phyloP scores from a whole-genome alignment of 2,113 vertebrate genomes.

The Hemichromis elongatus region DNA sequence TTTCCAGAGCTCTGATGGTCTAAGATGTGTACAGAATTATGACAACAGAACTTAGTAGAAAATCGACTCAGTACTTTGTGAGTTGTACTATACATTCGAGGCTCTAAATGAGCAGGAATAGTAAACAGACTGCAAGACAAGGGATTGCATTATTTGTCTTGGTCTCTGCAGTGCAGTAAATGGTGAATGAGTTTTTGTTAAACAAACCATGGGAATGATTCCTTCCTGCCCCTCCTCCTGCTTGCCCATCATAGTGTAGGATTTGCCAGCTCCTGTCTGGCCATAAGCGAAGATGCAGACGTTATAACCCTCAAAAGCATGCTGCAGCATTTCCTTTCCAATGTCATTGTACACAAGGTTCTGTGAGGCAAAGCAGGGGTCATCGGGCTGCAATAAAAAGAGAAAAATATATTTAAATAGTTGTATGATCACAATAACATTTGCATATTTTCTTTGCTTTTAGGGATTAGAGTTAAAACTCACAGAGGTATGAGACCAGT shows the following conservation, averaged over 20 bases:
- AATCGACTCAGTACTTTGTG: neutral
- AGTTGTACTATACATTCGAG: neutral
- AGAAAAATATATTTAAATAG: neutral
- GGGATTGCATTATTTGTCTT: neutral
- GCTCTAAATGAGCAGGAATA: neutral
- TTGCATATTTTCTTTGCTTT: neutral
- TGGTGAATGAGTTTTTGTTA: neutral
- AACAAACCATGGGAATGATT: constrained; percentile 93
- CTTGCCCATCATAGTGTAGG: constrained; percentile 99
- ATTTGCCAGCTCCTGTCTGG: constrained; percentile 97
- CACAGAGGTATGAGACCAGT: constrained; percentile 98
- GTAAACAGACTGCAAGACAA: neutral
- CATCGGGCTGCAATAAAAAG: constrained; percentile 79
- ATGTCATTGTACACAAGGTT: constrained; percentile 96
- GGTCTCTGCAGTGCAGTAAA: neutral
- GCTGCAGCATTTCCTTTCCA: constrained; percentile 95
- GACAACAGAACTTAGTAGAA: neutral
- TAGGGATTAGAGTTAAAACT: constrained; percentile 19
- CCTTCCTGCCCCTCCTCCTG: constrained; percentile 98
- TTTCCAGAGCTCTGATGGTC: too few species aligned
- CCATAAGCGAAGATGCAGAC: constrained; percentile 99
- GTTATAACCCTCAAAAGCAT: constrained; percentile 97
- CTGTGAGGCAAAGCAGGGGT: constrained; percentile 92
- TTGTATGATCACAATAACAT: accelerated
- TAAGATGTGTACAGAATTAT: neutral